These are phyloP conservation scores for Distichodus sexfasciatus DNA, from an alignment of 2,797 vertebrate species.

Conservation along the genomic window DNA sequence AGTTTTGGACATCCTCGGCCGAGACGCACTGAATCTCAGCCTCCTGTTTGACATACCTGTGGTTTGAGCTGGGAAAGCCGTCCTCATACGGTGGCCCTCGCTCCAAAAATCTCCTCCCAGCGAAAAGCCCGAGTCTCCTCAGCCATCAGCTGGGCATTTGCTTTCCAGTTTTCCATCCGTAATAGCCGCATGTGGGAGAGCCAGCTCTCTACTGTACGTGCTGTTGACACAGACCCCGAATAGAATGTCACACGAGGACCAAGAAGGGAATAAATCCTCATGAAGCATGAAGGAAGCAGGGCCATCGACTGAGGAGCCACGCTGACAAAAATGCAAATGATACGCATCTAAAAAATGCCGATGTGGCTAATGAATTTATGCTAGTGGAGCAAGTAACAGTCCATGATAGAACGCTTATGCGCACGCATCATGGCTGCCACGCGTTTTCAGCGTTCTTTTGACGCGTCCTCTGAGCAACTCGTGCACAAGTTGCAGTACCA, in stretches of 20 bases:
- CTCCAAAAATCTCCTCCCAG: slow-evolving; percentile 49
- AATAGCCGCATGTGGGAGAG: slow-evolving; percentile 65
- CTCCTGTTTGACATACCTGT: slow-evolving; percentile 77
- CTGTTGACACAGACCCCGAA: slow-evolving; percentile 59
- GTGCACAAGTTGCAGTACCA: too few relatives aligned
- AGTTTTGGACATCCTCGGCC: slow-evolving; percentile 65
- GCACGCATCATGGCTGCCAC: too few relatives aligned
- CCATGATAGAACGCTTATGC: too few relatives aligned
- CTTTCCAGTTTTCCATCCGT: slow-evolving; percentile 51
- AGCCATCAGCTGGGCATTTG: slow-evolving; percentile 56
- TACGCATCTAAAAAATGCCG: too few relatives aligned
- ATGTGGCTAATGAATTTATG: too few relatives aligned
- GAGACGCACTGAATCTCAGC: slow-evolving; percentile 70
- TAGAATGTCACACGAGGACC: slow-evolving; percentile 56
- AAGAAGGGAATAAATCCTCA: slow-evolving; percentile 57
- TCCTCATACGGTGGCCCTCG: slow-evolving; percentile 53
- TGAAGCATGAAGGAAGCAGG: slow-evolving; percentile 35
- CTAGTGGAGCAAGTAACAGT: too few relatives aligned
- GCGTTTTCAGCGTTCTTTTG: too few relatives aligned
- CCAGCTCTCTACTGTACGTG: slow-evolving; percentile 46
- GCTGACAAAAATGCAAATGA: slow-evolving; percentile 14
- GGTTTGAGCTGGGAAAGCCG: slow-evolving; percentile 71
- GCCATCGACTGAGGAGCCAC: background rate
- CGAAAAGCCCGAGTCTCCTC: slow-evolving; percentile 59
- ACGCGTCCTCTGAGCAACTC: too few relatives aligned